Percentiles rank a stretch among this genome's conserved stretches.
Conservation (phyloP, 2,888 invertebrate species). For the Caprella mutica region DNA sequence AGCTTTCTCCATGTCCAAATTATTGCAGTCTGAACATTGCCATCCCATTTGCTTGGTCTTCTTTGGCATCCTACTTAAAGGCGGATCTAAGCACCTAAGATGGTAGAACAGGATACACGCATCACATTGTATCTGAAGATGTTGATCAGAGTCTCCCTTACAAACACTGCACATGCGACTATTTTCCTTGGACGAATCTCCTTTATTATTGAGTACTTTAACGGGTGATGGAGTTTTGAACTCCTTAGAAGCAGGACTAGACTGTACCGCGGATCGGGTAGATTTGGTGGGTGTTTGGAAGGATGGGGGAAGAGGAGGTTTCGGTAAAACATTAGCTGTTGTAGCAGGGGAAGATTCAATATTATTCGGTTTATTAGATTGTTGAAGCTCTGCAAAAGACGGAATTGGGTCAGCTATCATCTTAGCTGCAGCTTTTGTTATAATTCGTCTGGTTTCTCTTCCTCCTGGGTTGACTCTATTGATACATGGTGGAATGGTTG, state of each 20-base stretch:
- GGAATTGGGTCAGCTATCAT: constrained; percentile 28
- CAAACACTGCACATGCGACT: constrained; percentile 75
- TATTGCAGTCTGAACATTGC: constrained; percentile 34
- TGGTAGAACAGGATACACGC: constrained; percentile 87
- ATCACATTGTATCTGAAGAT: constrained; percentile 87
- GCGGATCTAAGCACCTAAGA: constrained; percentile 85
- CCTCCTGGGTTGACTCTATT: not conserved
- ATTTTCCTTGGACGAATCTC: too few relatives aligned
- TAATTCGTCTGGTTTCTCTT: constrained; percentile 14
- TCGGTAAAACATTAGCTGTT: too few relatives aligned
- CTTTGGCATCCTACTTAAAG: constrained; percentile 84
- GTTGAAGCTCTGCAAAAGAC: constrained; percentile 7
- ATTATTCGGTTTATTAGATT: too few relatives aligned
- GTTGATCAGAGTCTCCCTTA: constrained; percentile 74
- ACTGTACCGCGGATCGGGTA: too few relatives aligned
- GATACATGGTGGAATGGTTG: not conserved
- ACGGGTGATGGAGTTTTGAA: too few relatives aligned
- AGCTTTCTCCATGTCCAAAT: constrained; percentile 31
- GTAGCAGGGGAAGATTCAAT: too few relatives aligned
- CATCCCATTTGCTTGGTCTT: constrained; percentile 57
- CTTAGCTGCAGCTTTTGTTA: constrained; percentile 32
- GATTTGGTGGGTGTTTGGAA: too few relatives aligned
- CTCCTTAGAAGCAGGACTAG: too few relatives aligned
- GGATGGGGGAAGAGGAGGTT: too few relatives aligned
- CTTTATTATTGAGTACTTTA: too few relatives aligned